Conservation (phyloP, 2,113 vertebrate genomes). For the Mustela nigripes region DNA sequence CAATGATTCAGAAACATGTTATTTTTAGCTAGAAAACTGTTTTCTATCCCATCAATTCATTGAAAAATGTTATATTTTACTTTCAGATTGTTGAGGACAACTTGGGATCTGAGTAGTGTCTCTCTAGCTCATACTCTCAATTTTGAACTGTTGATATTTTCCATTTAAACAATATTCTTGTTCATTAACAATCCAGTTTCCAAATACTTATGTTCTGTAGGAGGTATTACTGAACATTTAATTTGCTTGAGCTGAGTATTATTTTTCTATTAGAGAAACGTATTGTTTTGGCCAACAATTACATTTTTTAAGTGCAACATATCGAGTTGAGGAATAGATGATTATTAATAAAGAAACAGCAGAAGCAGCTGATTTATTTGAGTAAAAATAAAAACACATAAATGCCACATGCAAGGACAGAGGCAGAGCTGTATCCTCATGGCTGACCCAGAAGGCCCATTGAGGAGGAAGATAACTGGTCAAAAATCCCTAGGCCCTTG, state of each 20-base stretch:
- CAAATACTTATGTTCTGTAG: slow-evolving; percentile 34
- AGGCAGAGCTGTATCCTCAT: background rate
- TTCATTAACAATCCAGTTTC: slow-evolving; percentile 64
- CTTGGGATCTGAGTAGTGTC: background rate
- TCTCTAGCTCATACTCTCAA: slow-evolving; percentile 12
- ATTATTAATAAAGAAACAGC: background rate
- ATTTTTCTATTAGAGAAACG: slow-evolving; percentile 30
- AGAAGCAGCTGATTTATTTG: background rate
- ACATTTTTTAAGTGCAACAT: slow-evolving; percentile 53
- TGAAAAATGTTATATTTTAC: slow-evolving; percentile 57
- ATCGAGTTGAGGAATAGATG: background rate
- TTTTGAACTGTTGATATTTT: slow-evolving; percentile 58
- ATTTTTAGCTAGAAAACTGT: slow-evolving; percentile 65
- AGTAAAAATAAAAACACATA: slow-evolving; percentile 8
- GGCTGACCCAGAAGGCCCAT: background rate
- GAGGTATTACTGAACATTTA: slow-evolving; percentile 21
- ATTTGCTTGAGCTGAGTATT: slow-evolving; percentile 53
- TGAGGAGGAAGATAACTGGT: background rate
- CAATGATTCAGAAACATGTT: slow-evolving; percentile 70
- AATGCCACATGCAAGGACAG: background rate
- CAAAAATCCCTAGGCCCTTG: background rate
- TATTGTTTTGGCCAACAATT: slow-evolving; percentile 10
- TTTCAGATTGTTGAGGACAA: slow-evolving; percentile 10
- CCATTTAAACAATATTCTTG: slow-evolving; percentile 40
- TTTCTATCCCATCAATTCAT: slow-evolving; percentile 61